Base-by-base conservation (phyloP, 92 coral and sea anemone species). In the Phenganax stokvisi region DNA sequence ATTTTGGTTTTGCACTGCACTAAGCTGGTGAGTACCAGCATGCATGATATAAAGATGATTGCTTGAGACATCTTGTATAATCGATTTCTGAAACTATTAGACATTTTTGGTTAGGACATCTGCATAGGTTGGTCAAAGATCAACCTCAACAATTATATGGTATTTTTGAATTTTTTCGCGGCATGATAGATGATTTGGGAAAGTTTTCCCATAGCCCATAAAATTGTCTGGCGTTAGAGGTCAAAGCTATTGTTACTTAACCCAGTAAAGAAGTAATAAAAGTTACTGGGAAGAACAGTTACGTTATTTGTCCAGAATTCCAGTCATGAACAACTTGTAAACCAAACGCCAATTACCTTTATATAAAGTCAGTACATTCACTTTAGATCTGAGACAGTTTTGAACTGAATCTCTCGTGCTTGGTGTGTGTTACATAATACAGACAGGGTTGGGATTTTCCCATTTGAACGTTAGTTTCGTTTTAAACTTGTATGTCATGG, bases 1-100 rank as follows among this genome's bases (percentile, higher is more conserved):
- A 53, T 68, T 37, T 68, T 28, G 10, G 73, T 68, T 68, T 51
- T 20, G 10, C 51, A 28, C 16, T 29, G n/a, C 5, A 9, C 73
- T 37, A 30, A n/a, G 73, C 73, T 30, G 11, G 47, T 17, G n/a
- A 68, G 29, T 68, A 52, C 73, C 73, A 68, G 11, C 8, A 68
- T 1, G 16, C 52, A 68, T 68, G 73, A 68, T 53, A 68, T 51
- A 68, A 30, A 68, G 15, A 68, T 30, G 52, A 68, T 28, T n/a
- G 13, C 17, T 68, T 68, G 73, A 0, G 73, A 68, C 73, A 68
- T 68, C 47, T 68, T 68, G 73, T 30, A 37, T 30, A 68, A 44
- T 68, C 47, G 73, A 68, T 30, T 68, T 68, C 53, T 68, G 73
- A 30, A 5, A 30, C 54, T 68, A 30, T 27, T 13, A 25, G 44